Conservation (phyloP, 2,113 vertebrate genomes). For the Tor tambroides region DNA sequence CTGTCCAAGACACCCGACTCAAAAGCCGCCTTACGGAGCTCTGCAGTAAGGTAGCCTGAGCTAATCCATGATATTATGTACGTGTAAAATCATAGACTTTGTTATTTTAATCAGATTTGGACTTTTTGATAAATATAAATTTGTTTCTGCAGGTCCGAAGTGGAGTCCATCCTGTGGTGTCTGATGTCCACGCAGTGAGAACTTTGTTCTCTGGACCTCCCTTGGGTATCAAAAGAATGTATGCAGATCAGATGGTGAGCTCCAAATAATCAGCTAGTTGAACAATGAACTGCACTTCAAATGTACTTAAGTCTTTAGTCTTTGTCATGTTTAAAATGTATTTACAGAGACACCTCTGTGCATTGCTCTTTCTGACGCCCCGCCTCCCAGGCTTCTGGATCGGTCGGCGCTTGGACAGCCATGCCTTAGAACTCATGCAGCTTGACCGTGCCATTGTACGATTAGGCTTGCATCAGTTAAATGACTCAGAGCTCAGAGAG, state of each 20-base stretch:
- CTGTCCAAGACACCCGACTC: constrained; percentile 70
- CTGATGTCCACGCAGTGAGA: constrained; percentile 79
- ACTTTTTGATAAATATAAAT: neutral
- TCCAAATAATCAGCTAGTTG: neutral
- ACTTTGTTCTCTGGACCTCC: constrained; percentile 78
- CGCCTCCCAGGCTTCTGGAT: constrained; percentile 79
- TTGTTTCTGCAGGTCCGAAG: constrained; percentile 78
- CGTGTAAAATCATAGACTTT: neutral
- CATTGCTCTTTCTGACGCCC: constrained; percentile 85
- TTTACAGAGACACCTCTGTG: constrained; percentile 82
- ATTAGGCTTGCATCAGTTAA: constrained; percentile 80
- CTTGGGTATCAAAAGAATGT: constrained; percentile 77
- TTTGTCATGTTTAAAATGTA: constrained; percentile 13
- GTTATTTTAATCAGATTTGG: neutral
- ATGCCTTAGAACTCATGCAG: constrained; percentile 81
- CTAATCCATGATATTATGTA: neutral
- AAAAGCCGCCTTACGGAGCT: constrained; percentile 74
- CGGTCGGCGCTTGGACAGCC: constrained; percentile 77
- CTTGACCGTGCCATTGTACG: constrained; percentile 84
- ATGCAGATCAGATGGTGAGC: constrained; percentile 79
- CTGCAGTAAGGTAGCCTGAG: constrained; percentile 76
- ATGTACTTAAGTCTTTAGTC: neutral
- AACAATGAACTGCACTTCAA: neutral
- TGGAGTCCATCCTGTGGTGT: constrained; percentile 76
- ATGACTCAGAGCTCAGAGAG: constrained; percentile 80